Evolutionary conservation across 2,888 invertebrate species (phyloP).

Genomic region (Marasmarcha lunaedactyla): DNA sequence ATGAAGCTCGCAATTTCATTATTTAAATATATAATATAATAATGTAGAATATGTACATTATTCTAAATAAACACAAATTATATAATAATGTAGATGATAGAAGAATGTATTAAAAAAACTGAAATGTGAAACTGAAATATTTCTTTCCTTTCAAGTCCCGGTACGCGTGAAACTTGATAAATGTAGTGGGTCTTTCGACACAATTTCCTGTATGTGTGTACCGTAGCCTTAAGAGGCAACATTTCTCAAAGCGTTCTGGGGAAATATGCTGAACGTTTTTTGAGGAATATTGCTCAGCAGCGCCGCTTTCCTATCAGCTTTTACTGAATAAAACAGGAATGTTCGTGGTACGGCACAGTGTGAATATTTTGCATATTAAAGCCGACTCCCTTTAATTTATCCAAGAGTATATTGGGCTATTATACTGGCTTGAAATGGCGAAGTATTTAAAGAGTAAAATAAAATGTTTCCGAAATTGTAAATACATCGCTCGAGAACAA

Average conservation of each 20-base stretch:
- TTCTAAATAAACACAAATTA: no score
- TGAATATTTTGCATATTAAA: conserved; percentile 14
- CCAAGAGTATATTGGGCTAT: neutral
- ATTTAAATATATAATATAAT: no score
- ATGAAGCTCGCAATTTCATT: no score
- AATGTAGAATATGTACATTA: no score
- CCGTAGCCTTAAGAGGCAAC: conserved; percentile 11
- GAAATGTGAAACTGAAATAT: neutral
- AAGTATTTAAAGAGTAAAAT: no score
- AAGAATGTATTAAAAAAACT: no score
- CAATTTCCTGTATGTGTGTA: conserved; percentile 4
- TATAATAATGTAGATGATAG: no score
- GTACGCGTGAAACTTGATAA: conserved; percentile 4
- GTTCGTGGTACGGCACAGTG: conserved; percentile 7
- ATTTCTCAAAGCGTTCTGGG: conserved; percentile 30
- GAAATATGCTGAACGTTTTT: conserved; percentile 27
- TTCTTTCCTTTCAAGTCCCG: conserved; percentile 4
- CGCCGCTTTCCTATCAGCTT: conserved; percentile 27
- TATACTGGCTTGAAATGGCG: no score
- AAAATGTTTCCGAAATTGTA: no score
- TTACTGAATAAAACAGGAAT: conserved; percentile 12
- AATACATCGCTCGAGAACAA: no score
- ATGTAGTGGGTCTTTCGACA: conserved; percentile 4
- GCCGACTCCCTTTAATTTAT: conserved; percentile 4
- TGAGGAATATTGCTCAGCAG: conserved; percentile 30